These are phyloP conservation scores for Elaphurus davidianus DNA, from an alignment of 2,113 vertebrate genomes.

Conservation along the genomic window DNA sequence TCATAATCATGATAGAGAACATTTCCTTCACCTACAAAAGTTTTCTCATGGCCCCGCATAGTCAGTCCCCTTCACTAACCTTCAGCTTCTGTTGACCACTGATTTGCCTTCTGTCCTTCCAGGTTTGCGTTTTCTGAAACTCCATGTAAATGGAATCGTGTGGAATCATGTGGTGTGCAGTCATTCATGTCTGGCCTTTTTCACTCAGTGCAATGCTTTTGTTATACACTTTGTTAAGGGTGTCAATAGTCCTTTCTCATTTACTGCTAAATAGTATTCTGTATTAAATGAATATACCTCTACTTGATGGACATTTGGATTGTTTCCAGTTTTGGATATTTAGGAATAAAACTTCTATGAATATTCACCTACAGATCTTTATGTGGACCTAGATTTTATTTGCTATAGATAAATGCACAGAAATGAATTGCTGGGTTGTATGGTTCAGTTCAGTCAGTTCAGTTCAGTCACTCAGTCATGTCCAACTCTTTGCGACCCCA, in stretches of 20 bases:
- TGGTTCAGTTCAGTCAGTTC: neutral
- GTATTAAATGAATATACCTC: neutral
- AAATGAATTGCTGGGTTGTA: neutral
- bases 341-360: neutral
- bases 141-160: neutral
- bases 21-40: neutral
- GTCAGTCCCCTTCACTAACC: neutral
- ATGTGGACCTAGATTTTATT: neutral
- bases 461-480: too few relatives aligned
- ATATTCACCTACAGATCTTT: neutral
- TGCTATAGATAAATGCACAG: neutral
- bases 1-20: neutral
- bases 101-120: neutral
- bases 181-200: neutral
- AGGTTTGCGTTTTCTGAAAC: neutral
- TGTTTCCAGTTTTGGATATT: neutral
- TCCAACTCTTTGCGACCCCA: too few relatives aligned
- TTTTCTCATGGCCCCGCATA: neutral
- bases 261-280: neutral
- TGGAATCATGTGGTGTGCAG: neutral
- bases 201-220: neutral
- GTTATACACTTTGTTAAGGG: neutral
- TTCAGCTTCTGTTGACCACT: neutral
- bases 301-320: neutral
- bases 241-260: neutral